A percentile compares a stretch with the other conserved stretches of the same genome.
Conservation (phyloP, 2,113 vertebrate species). For the Gobiocypris rarus region DNA sequence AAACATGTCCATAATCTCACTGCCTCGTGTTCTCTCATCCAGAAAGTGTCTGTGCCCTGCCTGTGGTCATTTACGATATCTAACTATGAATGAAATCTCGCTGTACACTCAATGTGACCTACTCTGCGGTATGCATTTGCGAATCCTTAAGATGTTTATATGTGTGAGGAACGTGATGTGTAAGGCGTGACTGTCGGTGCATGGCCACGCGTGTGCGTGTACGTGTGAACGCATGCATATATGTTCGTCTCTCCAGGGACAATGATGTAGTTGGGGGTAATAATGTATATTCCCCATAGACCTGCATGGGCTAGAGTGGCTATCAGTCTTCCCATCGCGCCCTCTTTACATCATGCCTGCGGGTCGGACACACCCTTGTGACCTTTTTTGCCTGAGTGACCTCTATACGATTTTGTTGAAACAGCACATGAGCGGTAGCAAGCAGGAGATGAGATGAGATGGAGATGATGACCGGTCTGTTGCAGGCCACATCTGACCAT, state of each 20-base stretch:
- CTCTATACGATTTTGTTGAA: constrained; percentile 66
- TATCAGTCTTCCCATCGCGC: constrained; percentile 76
- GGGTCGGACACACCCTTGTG: constrained; percentile 44
- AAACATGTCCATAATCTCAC: constrained; percentile 55
- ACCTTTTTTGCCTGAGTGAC: constrained; percentile 67
- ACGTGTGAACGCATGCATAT: constrained; percentile 48
- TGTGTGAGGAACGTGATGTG: constrained; percentile 46
- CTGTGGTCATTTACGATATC: constrained; percentile 50
- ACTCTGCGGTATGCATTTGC: constrained; percentile 57
- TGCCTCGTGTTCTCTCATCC: constrained; percentile 58
- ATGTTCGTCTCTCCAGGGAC: constrained; percentile 48
- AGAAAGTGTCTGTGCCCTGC: constrained; percentile 8
- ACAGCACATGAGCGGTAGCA: constrained; percentile 15
- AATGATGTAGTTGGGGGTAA: background rate
- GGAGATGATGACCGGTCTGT: constrained; percentile 1
- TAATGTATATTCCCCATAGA: constrained; percentile 54
- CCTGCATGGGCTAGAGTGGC: constrained; percentile 65
- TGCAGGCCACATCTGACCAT: constrained; percentile 64
- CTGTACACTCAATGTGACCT: constrained; percentile 46
- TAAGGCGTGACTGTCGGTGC: constrained; percentile 56
- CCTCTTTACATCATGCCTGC: constrained; percentile 59
- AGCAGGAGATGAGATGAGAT: background rate
- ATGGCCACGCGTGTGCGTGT: constrained; percentile 60
- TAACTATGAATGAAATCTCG: constrained; percentile 49
- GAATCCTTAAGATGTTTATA: constrained; percentile 56